Evolutionary conservation across 1,140 invertebrate species (phyloP), one percentile per base, ranked within the genome.

Genomic region (Drosophila ananassae): DNA sequence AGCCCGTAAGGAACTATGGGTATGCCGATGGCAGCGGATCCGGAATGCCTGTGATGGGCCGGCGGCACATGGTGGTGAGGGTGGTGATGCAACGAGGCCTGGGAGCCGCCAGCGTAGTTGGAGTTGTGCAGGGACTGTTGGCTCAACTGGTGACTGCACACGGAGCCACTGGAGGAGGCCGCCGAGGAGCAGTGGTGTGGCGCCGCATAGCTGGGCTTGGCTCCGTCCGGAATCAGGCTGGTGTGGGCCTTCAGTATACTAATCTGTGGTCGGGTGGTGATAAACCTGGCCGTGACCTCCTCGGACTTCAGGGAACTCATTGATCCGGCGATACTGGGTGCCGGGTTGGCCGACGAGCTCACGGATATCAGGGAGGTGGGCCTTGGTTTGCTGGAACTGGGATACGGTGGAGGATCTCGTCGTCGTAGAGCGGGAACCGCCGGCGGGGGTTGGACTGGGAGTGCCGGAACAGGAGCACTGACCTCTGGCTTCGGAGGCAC

Each of bases 241-340:
- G 95, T 93, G 89, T 95, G 95, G 5, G 95, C 95, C 79, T 94
- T 95, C 17, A 95, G 90, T 68, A 95, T 94, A 79, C 93, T 95
- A 22, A 95, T 95, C 90, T 95, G 94, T 8, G 95, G 94, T 67
- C 94, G 93, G 0, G 94, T 94, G 3, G 94, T 95, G 5, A 95
- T 95, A 48, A 95, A 94, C 56, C 95, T 92, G 1, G 94, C 94
- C 17, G 94, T 92, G 1, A 94, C 93, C 92, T 95, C 95, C 91
- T 95, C 94, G 3, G 90, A 80, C 51, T 89, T 84, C 2, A 91
- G 28, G 2, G 91, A 90, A 30, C 68, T 79, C 71, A 85, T 67
- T 9, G 80, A 89, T 5, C 79, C 82, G 1, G 82, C 78, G 3
- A 59, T 53, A 41, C 76, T 74, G 53, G 68, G 54, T 34, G 57